Evolutionary conservation across 1,140 invertebrate species (phyloP).

Genomic region (Drosophila ficusphila): DNA sequence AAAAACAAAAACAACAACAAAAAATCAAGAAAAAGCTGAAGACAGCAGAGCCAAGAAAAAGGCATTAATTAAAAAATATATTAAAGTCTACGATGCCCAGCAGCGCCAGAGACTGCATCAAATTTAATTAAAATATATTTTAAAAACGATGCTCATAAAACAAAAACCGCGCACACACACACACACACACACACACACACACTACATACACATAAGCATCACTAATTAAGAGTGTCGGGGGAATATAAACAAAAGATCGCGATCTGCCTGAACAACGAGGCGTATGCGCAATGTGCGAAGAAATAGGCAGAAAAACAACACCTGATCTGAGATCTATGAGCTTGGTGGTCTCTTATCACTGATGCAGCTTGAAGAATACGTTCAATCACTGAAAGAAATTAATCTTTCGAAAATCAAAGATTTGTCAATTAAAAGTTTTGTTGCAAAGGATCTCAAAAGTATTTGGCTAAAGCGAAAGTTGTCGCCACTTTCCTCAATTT

Average conservation of each 20-base stretch:
- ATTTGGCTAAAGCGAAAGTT: background rate
- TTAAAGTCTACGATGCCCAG: conserved; percentile 32
- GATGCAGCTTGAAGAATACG: no score
- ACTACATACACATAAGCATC: conserved; percentile 7
- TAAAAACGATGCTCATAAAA: conserved; percentile 39
- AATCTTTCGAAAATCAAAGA: no score
- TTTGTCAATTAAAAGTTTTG: background rate
- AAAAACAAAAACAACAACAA: conserved; percentile 35
- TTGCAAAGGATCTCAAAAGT: background rate
- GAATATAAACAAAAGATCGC: conserved; percentile 28
- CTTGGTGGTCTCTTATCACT: conserved; percentile 2
- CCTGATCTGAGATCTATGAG: background rate
- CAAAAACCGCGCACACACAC: conserved; percentile 12
- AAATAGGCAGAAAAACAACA: conserved; percentile 2
- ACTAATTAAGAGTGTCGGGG: conserved; percentile 25
- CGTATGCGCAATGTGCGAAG: conserved; percentile 29
- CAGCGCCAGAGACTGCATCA: conserved; percentile 41
- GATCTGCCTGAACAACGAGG: conserved; percentile 19
- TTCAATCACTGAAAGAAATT: no score
- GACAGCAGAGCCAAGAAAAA: conserved; percentile 68
- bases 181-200: conserved; percentile 8
- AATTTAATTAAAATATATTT: conserved; percentile 74
- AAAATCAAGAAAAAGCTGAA: no score
- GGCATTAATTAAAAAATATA: conserved; percentile 79
- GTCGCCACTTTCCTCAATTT: background rate